Evolutionary conservation across 2,113 vertebrate genomes (phyloP), one percentile per base, ranked within the genome.

Genomic region (Platycercus adscitus): DNA sequence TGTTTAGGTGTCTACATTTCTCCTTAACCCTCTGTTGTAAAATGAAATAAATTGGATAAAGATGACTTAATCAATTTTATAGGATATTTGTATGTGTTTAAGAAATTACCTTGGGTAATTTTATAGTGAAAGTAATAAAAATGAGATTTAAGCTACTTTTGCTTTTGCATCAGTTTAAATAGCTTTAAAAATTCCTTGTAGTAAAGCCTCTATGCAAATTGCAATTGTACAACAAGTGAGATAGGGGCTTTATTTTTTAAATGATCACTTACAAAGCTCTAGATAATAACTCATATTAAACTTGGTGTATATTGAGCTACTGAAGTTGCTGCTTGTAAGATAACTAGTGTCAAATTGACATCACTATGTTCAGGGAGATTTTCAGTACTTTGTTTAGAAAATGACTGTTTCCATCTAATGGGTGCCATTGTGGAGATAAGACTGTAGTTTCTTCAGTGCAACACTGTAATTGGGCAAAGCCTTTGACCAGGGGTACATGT

Each of bases 401-500:
- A 7, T 21, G 4, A 6, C 8, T 3, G 16, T 26, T 85, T 20
- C 55, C 28, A 8, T 35, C 15, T 35, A 11, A n/a, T 26, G 9
- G 78, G 31, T 52, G 69, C 63, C 23, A 1, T 2, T 4, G 29
- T 3, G 35, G 17, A 50, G 77, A 10, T 4, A 16, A 52, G 43
- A 19, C 33, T 37, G 35, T 1, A 2, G 5, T 10, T 43, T 9
- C 39, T 25, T 61, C 8, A 5, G 60, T 1, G 35, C 41, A 4
- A 1, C 6, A 0, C 0, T 37, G 61, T 3, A 81, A 2, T 9
- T 10, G 11, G 68, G 64, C 49, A 69, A 21, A 43, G 80, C 53
- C 52, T 60, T 18, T 25, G 37, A 0, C 4, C 41, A 7, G 50
- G 33, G 3, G 0, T 4, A 4, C 2, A 1, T 0, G 0, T 2